Evolutionary conservation across 2,888 invertebrate genomes (phyloP), one percentile per base, ranked within the genome.

Genomic region (Patella caerulea): DNA sequence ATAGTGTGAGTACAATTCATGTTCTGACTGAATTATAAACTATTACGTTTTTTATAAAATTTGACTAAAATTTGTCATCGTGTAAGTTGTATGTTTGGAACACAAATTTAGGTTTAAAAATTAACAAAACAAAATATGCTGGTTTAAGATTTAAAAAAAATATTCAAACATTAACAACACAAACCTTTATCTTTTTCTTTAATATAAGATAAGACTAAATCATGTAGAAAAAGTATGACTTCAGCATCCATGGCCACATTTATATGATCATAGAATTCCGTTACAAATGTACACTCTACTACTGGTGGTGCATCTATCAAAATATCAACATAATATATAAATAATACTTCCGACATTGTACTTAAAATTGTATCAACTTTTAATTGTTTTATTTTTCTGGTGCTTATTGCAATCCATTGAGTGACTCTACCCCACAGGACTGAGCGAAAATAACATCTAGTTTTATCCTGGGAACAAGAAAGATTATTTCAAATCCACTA

Each of bases 221-320:
- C 98, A 91, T 99, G 99, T 55, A 99, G 93, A 92, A 99, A 99
- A 92, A 99, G 96, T 93, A 99, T 98, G 1, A 98, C 97, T 93
- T 99, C 98, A 0, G 98, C 98, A 93, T 99, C 92, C 82, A 98
- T 98, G 0, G 98, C 97, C 81, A 98, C 98, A 92, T 97, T 98
- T 88, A 99, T 98, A 91, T 98, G 98, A 92, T 98, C 98, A 91
- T 98, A 98, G 92, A 99, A 99, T 92, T 99, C 98, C 2, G 98
- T 98, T 80, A 98, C 97, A 92, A 99, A 98, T 91, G 97, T 97
- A 93, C 98, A 98, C 87, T 97, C 96, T 54, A 99, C 98, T 74
- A 95, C 94, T 2, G 98, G 97, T 91, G 96, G 97, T 77, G 88
- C 85, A 81, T 92, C 92, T 92, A 82, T 45, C 45, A 45, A 45